Conservation (phyloP, 2,113 vertebrate species). For the Cyrtonyx montezumae region DNA sequence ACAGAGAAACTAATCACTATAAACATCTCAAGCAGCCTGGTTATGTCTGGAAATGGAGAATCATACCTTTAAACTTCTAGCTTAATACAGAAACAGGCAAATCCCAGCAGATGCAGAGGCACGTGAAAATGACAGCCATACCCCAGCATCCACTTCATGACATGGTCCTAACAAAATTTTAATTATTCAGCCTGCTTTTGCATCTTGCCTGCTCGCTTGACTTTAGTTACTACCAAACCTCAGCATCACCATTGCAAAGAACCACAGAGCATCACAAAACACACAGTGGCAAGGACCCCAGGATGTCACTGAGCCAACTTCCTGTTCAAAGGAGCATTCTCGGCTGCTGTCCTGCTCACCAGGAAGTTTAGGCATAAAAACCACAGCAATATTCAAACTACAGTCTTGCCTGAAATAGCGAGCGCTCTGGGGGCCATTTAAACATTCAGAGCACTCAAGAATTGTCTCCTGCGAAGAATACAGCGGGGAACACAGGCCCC, state of each 20-base stretch:
- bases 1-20: background rate
- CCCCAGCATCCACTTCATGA: accelerated
- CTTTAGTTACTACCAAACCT: background rate
- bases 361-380: background rate
- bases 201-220: background rate
- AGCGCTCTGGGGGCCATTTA: background rate
- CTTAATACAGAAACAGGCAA: background rate
- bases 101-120: background rate
- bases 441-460: background rate
- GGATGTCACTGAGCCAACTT: background rate
- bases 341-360: background rate
- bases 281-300: accelerated
- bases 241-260: background rate
- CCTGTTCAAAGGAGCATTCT: background rate
- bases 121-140: background rate
- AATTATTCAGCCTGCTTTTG: background rate
- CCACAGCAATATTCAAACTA: background rate
- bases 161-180: background rate
- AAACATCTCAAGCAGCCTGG: slow-evolving; percentile 13
- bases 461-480: background rate
- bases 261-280: background rate
- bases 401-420: background rate
- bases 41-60: background rate
- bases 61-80: background rate
- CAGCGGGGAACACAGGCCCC: background rate